Evolutionary conservation across 2,888 invertebrate species (phyloP).

Genomic region (Frankliniella fusca): DNA sequence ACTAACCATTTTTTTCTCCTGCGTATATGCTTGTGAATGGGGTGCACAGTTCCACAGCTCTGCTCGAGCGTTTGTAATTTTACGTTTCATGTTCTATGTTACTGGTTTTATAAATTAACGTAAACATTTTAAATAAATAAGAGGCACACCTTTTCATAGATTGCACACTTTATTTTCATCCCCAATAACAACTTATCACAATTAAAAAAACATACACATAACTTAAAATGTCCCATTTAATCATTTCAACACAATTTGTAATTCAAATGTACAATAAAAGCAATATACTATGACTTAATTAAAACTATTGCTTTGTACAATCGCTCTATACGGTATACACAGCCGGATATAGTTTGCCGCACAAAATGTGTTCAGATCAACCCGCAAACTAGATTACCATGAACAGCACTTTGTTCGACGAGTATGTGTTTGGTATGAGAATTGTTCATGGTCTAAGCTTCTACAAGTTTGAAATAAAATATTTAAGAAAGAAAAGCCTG

Average conservation of each 20-base stretch:
- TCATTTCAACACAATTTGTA: neutral
- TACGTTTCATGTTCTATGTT: too few relatives aligned
- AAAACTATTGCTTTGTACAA: conserved; percentile 15
- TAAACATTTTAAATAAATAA: too few relatives aligned
- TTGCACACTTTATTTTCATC: neutral
- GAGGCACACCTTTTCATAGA: too few relatives aligned
- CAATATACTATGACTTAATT: conserved; percentile 10
- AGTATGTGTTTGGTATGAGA: conserved; percentile 1
- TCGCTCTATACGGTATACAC: conserved; percentile 9
- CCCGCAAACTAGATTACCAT: neutral
- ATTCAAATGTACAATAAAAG: too few relatives aligned
- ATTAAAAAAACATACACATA: neutral
- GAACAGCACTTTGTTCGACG: neutral
- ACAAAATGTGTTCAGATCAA: neutral
- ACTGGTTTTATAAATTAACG: too few relatives aligned
- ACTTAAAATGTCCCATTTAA: neutral
- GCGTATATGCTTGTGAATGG: too few relatives aligned
- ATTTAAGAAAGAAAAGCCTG: too few relatives aligned
- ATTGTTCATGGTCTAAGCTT: neutral
- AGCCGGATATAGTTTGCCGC: neutral
- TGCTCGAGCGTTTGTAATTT: too few relatives aligned
- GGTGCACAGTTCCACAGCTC: too few relatives aligned
- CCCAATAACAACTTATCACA: conserved; percentile 14
- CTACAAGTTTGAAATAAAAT: too few relatives aligned
- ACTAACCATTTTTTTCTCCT: too few relatives aligned